Evolutionary conservation across 1,140 invertebrate species (phyloP).

Genomic region (Brachionus plicatilis): DNA sequence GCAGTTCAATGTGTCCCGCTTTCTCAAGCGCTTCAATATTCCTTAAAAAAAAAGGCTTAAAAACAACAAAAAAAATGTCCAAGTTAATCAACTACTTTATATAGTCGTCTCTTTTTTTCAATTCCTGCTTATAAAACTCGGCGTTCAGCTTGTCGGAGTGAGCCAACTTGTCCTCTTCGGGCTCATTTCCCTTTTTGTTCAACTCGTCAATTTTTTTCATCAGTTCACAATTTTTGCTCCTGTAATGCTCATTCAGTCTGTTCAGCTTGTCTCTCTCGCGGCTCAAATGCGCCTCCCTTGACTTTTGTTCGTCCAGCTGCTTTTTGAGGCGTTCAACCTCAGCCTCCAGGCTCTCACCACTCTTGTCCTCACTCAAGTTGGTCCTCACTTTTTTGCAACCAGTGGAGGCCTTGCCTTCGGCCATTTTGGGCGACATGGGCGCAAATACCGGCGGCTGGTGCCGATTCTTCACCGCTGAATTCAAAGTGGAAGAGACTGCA

Average conservation of each 20-base stretch:
- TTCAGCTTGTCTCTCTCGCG: conserved; percentile 9
- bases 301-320: neutral
- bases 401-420: too few species aligned
- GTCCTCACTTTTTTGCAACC: too few species aligned
- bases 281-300: neutral
- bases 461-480: neutral
- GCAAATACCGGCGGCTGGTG: neutral
- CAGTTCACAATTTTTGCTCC: neutral
- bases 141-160: conserved; percentile 3
- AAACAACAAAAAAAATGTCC: neutral
- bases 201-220: neutral
- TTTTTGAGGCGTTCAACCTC: neutral
- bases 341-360: neutral
- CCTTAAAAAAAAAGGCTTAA: neutral
- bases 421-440: neutral
- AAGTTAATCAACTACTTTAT: neutral
- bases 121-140: conserved; percentile 25
- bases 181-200: neutral
- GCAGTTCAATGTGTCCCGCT: conserved; percentile 27
- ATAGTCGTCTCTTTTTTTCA: conserved; percentile 28
- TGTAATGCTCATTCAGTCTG: neutral
- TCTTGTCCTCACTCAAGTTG: too few species aligned
- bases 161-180: neutral
- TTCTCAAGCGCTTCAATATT: conserved; percentile 19
- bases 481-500: neutral